These are phyloP conservation scores for Leptinotarsa undecemlineata DNA, from an alignment of 1,140 invertebrate genomes.

Conservation along the genomic window DNA sequence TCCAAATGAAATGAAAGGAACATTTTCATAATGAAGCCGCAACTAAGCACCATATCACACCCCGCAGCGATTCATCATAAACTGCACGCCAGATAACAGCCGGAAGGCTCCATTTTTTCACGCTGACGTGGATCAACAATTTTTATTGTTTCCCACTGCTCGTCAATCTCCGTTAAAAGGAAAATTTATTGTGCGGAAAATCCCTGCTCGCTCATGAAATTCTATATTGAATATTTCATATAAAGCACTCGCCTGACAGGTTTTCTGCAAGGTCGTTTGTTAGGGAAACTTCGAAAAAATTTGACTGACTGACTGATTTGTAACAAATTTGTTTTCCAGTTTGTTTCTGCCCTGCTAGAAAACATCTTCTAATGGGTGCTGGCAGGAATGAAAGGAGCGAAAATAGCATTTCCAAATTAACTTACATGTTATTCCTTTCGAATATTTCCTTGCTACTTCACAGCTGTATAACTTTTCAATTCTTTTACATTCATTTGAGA, in stretches of 20 bases:
- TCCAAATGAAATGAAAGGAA: too few relatives aligned
- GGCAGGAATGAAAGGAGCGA: too few relatives aligned
- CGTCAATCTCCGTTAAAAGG: constrained; percentile 5
- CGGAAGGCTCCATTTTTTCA: background rate
- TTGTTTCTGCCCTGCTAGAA: too few relatives aligned
- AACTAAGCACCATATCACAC: background rate
- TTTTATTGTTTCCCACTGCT: constrained; percentile 5
- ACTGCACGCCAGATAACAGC: background rate
- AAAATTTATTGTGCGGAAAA: constrained; percentile 6
- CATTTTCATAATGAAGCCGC: background rate
- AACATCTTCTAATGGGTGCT: too few relatives aligned
- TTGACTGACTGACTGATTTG: background rate
- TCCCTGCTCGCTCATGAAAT: constrained; percentile 6
- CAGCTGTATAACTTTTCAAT: too few relatives aligned
- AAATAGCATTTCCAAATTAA: too few relatives aligned
- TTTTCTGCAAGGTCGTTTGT: constrained; percentile 2
- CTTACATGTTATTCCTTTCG: too few relatives aligned
- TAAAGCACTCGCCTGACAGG: background rate
- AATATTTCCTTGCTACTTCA: too few relatives aligned
- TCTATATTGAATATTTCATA: constrained; percentile 6
- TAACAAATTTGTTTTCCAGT: background rate
- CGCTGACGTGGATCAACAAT: constrained; percentile 1
- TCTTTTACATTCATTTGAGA: too few relatives aligned
- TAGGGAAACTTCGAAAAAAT: background rate
- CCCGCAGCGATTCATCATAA: background rate